These are phyloP conservation scores for Dendronephthya gigantea DNA, from an alignment of 64 coral and sea anemone species.

Conservation along the genomic window DNA sequence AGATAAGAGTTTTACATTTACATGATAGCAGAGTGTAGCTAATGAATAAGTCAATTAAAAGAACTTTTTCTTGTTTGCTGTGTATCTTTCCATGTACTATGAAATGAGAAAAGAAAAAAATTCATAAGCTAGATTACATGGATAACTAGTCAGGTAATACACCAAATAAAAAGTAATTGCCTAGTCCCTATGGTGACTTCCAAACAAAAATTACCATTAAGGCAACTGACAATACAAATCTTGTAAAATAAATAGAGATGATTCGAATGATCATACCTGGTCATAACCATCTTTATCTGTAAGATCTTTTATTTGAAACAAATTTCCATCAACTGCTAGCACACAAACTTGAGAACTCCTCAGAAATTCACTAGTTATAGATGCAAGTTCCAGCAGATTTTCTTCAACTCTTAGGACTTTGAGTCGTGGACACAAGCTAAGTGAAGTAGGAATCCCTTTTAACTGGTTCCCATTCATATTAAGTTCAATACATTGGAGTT, in stretches of 20 bases:
- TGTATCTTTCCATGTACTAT: slow-evolving; percentile 90
- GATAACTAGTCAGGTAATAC: too few species aligned
- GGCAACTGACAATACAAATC: too few species aligned
- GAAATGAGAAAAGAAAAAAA: too few species aligned
- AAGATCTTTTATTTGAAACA: slow-evolving; percentile 68
- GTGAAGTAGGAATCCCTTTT: neutral
- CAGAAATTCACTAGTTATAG: slow-evolving; percentile 41
- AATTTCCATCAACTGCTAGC: slow-evolving; percentile 71
- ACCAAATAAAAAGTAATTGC: too few species aligned
- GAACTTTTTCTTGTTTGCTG: slow-evolving; percentile 97
- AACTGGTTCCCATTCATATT: neutral
- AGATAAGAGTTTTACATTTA: too few species aligned
- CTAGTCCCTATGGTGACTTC: too few species aligned
- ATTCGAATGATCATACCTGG: slow-evolving; percentile 27
- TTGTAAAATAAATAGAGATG: too few species aligned
- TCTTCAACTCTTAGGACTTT: slow-evolving; percentile 81
- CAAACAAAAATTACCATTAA: too few species aligned
- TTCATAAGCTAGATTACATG: too few species aligned
- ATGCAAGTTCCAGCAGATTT: slow-evolving; percentile 62
- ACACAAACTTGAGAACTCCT: slow-evolving; percentile 72
- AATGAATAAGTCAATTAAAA: too few species aligned
- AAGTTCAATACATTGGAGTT: neutral
- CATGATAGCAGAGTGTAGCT: too few species aligned
- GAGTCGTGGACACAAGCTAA: slow-evolving; percentile 45
- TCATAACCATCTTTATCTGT: slow-evolving; percentile 68